A percentile compares a stretch with the other conserved stretches of the same genome.
Conservation (phyloP, 53 echinoderm and acorn worm species). For the Hippasteria phrygiana region DNA sequence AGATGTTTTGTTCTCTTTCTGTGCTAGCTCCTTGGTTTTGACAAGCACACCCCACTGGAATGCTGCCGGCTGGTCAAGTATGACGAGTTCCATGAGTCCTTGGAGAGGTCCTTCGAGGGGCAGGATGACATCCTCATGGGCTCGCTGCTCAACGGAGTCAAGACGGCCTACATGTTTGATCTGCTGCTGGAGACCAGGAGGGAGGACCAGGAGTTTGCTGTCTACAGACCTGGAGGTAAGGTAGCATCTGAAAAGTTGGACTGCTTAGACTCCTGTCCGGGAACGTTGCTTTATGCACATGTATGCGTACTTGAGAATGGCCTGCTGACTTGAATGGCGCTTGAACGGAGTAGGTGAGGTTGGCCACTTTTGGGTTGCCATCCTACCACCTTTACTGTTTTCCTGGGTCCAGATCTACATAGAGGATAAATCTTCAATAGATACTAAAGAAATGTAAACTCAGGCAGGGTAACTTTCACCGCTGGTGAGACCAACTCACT, state of each 20-base stretch:
- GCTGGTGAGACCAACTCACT: no score
- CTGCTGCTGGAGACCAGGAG: conserved; percentile 90
- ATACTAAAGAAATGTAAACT: no score
- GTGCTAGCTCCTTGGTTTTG: conserved; percentile 80
- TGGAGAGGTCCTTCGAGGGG: conserved; percentile 91
- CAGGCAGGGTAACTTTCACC: no score
- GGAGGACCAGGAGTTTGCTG: conserved; percentile 88
- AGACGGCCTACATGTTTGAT: conserved; percentile 96
- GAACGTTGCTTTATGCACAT: no score
- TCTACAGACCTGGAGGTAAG: conserved; percentile 94
- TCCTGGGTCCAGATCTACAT: no score
- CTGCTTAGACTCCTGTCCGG: no score
- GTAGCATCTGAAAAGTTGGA: background rate
- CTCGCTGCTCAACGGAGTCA: conserved; percentile 86
- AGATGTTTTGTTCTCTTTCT: background rate
- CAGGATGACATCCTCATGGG: conserved; percentile 90
- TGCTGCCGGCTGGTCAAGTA: conserved; percentile 98
- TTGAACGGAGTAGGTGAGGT: no score
- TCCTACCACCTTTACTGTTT: no score
- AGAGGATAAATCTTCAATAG: no score
- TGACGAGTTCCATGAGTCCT: conserved; percentile 94
- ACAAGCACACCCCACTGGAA: conserved; percentile 71
- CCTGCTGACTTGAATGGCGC: no score
- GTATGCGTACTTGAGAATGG: no score
- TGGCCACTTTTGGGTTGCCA: no score